Base-by-base conservation (phyloP, 2,888 invertebrate genomes). In the Elegia similella region DNA sequence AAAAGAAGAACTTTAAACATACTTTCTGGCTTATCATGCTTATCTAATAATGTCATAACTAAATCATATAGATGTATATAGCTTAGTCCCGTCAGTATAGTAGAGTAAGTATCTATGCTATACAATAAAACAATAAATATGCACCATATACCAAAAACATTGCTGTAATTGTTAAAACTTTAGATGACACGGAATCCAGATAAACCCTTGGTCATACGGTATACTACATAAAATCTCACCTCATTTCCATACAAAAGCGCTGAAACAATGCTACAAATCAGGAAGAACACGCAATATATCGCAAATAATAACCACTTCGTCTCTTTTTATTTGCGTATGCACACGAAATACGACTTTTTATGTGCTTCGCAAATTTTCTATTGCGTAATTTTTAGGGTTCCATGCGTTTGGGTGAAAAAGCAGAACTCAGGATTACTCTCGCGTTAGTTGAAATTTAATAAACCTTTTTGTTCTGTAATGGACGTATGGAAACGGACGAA, bases 261-360 rank as follows among this genome's bases (percentile, higher is more conserved):
- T 30, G 29, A 34, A 50, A 50, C 23, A 34, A 32, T 8, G 32
- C 16, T 34, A 59, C 56, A 56, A 58, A 50, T 50, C 46, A 48
- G 6, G 42, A 56, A 42, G 12, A 29, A 54, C 34, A 50, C 50
- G 29, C 58, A 56, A 15, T 59, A 63, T 59, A 62, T 63, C 56
- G 29, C 29, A 57, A 55, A 61, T 59, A 59, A 62, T 59, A 55
- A 57, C 55, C 42, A 59, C 59, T 60, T 57, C 32, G 12, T 61
- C 57, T 63, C 56, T 59, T 61, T 23, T 59, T 60, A 61, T 56
- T 54, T 43, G 59, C 46, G 57, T 56, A 55, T 62, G 54, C 59
- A 56, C 10, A 52, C 23, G 55, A 55, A 47, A 42, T 52, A 43
- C 17, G 47, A 34, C 10, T 10, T 34, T 55, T 48, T 50, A 57